A percentile compares a stretch with the other conserved stretches of the same genome.
Evolutionary conservation across 2,113 vertebrate species (phyloP).

Genomic region (Sceloporus tristichus): DNA sequence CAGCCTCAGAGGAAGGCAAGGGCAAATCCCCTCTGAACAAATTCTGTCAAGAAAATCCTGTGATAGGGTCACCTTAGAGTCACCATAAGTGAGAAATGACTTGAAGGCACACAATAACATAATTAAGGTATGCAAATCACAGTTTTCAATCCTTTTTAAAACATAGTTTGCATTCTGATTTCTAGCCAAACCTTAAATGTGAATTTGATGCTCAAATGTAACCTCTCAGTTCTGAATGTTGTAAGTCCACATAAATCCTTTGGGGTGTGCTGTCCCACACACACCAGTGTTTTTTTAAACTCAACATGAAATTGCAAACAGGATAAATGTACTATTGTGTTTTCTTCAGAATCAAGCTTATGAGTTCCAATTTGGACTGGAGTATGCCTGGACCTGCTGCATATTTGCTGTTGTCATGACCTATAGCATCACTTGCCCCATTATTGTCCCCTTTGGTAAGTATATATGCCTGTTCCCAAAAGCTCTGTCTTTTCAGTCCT

Average conservation of each 20-base stretch:
- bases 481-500: accelerated
- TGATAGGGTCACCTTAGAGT: too few relatives aligned
- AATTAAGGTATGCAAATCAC: not conserved
- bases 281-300: not conserved
- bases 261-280: too few relatives aligned
- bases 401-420: constrained; percentile 95
- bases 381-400: constrained; percentile 96
- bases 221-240: not conserved
- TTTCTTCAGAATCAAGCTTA: constrained; percentile 88
- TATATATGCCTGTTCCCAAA: not conserved
- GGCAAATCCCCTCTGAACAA: too few relatives aligned
- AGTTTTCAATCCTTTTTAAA: not conserved
- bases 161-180: not conserved
- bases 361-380: constrained; percentile 95
- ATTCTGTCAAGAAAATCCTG: too few relatives aligned
- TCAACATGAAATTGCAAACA: constrained; percentile 7
- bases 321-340: constrained; percentile 30
- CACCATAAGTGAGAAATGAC: too few relatives aligned
- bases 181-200: not conserved
- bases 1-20: too few relatives aligned
- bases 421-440: constrained; percentile 96
- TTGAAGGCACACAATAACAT: too few relatives aligned
- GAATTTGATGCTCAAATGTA: not conserved
- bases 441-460: constrained; percentile 96
- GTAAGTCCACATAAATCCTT: not conserved